Percentiles rank a stretch among this genome's conserved stretches.
phyloP scores from a whole-genome alignment of 37 sponge, comb jelly and placozoan genomes.

The Haliclona indistincta region DNA sequence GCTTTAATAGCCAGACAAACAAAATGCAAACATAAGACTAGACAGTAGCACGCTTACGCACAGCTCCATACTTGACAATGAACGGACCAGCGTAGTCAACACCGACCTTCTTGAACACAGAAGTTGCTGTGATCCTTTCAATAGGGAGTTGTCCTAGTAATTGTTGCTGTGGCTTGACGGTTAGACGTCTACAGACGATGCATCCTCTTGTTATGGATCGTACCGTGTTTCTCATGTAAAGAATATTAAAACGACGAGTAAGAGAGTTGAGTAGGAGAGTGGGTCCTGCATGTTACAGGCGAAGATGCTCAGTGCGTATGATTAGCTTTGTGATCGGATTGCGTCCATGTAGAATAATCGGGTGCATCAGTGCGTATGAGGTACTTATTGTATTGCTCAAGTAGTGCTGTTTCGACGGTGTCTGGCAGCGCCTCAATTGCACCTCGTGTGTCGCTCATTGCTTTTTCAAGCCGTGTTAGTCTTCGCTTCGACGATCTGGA shows the following conservation, averaged over 20 bases:
- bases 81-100: neutral
- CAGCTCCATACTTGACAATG: neutral
- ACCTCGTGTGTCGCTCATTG: too few relatives aligned
- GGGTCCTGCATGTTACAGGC: slow-evolving; percentile 26
- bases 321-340: slow-evolving; percentile 27
- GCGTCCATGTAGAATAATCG: neutral
- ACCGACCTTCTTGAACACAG: neutral
- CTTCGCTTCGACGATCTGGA: too few relatives aligned
- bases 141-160: too few relatives aligned
- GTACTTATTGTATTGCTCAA: too few relatives aligned
- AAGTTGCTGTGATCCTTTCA: neutral
- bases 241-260: slow-evolving; percentile 1
- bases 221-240: slow-evolving; percentile 14
- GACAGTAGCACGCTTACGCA: neutral
- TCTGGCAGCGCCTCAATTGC: too few relatives aligned
- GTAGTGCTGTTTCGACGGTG: too few relatives aligned
- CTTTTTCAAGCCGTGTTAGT: too few relatives aligned
- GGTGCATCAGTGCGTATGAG: slow-evolving; percentile 11
- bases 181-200: neutral
- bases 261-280: slow-evolving; percentile 12
- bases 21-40: neutral
- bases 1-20: neutral
- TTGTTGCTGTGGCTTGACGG: slow-evolving; percentile 9
- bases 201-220: slow-evolving; percentile 20
- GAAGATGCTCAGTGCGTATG: slow-evolving; percentile 20